Evolutionary conservation across 2,113 vertebrate species (phyloP), one percentile per base, ranked within the genome.

Genomic region (Cavia aperea): DNA sequence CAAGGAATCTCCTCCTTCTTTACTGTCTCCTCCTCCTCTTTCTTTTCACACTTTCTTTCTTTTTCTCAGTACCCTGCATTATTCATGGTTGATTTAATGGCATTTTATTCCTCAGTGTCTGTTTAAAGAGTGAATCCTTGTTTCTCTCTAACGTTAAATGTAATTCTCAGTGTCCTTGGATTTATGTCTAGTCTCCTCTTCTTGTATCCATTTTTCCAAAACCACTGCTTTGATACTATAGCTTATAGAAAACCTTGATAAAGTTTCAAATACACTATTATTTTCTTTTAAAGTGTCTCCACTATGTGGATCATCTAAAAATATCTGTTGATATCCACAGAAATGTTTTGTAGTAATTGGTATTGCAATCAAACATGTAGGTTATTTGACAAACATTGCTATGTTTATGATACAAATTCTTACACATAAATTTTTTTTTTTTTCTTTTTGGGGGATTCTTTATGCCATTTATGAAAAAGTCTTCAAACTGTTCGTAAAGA

Each of bases 241-340:
- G 16, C 14, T 82, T 86, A 79, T 1, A 86, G 16, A 95, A 73
- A 79, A 84, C 68, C 15, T 78, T 86, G 4, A 60, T 56, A 24
- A 1, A 15, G 83, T 21, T 54, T 39, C 63, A 90, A 18, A 63
- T 58, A 62, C 49, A 70, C 49, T 43, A 66, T 24, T 62, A 82
- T 75, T 49, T 72, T 88, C 26, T 68, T 84, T 92, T 75, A 54
- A 88, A 88, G 19, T 63, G 12, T 73, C 31, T 88, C n/a, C 2
- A 23, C 36, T 81, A n/a, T 66, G 51, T 14, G 58, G 9, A 70
- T 49, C 14, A 26, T 84, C 16, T 90, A 36, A 43, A 31, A 56
- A 4, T 5, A 86, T 33, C 15, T 43, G 2, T 72, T 26, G 89
- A 21, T 49, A 73, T 81, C 12, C 56, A 79, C 8, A 81, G 21